These are phyloP conservation scores for Hormiphora californensis DNA, from an alignment of 37 sponge, comb jelly and placozoan genomes.

Conservation along the genomic window DNA sequence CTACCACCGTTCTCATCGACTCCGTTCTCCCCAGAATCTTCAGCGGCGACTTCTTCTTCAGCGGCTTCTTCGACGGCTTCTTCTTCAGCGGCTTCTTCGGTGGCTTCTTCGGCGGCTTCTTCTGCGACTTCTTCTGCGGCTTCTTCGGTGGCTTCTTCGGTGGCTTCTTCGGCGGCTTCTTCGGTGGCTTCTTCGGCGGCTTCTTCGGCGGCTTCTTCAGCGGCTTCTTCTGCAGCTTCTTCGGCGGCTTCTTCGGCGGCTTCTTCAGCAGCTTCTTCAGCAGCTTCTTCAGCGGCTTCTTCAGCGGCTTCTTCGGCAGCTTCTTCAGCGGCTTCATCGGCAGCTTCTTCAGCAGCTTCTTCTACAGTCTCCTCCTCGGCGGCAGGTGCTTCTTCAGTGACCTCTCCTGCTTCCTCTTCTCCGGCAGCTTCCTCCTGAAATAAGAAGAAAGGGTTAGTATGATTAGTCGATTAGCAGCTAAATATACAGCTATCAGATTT, in stretches of 20 bases:
- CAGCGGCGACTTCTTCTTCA: background rate
- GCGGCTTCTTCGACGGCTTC: background rate
- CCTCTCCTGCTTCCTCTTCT: background rate
- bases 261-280: background rate
- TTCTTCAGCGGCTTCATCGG: background rate
- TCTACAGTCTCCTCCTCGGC: background rate
- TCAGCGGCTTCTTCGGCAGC: background rate
- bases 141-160: background rate
- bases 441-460: too few relatives aligned
- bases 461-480: too few relatives aligned
- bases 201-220: conserved; percentile 19
- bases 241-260: background rate
- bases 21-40: background rate
- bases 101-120: background rate
- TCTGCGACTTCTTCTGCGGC: background rate
- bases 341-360: background rate
- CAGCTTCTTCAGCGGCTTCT: too few relatives aligned
- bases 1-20: background rate
- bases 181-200: background rate
- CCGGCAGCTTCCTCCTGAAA: too few relatives aligned
- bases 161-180: background rate
- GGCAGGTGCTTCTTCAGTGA: background rate
- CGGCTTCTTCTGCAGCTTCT: background rate
- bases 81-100: background rate
- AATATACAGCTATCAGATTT: too few relatives aligned